Base-by-base conservation (phyloP, 1,140 invertebrate genomes). In the Drosophila varians region DNA sequence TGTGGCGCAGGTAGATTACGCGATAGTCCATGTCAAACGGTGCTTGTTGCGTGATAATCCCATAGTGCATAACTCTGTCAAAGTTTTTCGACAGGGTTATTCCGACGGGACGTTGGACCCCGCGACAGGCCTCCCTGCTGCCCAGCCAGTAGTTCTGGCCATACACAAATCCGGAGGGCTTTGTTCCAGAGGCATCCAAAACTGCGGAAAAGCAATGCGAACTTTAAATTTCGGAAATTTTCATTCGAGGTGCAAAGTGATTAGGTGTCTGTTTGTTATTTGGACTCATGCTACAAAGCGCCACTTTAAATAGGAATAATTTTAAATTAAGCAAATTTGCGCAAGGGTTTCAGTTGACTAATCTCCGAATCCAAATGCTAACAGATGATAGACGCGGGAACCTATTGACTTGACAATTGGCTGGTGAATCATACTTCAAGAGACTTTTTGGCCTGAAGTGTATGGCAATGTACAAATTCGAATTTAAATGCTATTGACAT, bases 101-200 rank as follows among this genome's bases (percentile, higher is more conserved):
- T 23, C 68, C 74, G 28, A 90, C 77, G 1, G 90, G 89, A 46
- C 54, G 48, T 38, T 86, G 76, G 3, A 91, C 82, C 0, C 86
- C 82, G 12, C 64, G 74, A 51, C 90, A 91, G 4, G 82, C 89
- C 55, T 91, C 79, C 9, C 78, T 66, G 26, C 90, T 91, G 36
- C 90, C 90, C 40, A 91, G 62, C 90, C 90, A 91, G 31, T 88
- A 91, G 71, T 91, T 91, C 19, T 91, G 87, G 19, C 90, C 90
- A 43, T 84, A 90, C 0, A 91, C 66, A 48, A 91, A 91, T 6
- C 90, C 90, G 1, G 90, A 78, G 0, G 87, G 77, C 21, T 90
- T 86, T 1, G 76, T 79, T 4, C 88, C 90, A 5, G 90, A 91
- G 3, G 90, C 90, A 60, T 91, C 90, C 5, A 91, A 70, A 7